Base-by-base conservation (phyloP, 2,113 vertebrate species). In the Neotoma lepida region DNA sequence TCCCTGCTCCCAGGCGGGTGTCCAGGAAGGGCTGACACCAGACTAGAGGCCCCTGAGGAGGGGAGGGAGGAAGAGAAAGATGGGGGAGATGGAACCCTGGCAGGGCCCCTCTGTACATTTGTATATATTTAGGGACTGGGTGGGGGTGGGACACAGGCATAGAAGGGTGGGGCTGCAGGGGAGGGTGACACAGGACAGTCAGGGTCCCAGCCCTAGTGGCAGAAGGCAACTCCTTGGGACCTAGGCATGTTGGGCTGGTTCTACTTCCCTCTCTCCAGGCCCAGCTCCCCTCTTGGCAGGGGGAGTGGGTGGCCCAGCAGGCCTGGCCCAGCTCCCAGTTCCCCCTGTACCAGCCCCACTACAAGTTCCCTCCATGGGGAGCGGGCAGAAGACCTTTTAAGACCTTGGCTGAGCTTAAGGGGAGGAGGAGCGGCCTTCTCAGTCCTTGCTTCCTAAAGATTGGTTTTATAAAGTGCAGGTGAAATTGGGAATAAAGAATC, bases 121-220 rank as follows among this genome's bases (percentile, higher is more conserved):
- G 97, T 97, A 97, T 96, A 97, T 97, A 97, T 86, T 96, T 95
- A 74, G 97, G 95, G 96, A 61, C 24, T 4, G 97, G 96, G 96
- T 58, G 91, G 95, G 95, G 96, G 92, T 89, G 87, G 93, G 95
- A 13, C 76, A 64, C 89, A 61, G 35, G 89, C 74, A 35, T 81
- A 97, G 94, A 90, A 92, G 73, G 89, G 93, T 93, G 85, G 97
- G 96, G 18, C 9, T 58, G 24, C 1, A 20, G 39, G 95, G 71
- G 86, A 73, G 76, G 89, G 87, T 76, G 68, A 92, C 58, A 90
- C 30, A 74, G 35, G 77, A 35, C 26, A 94, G 86, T 85, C 71
- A 74, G 80, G 61, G 71, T 66, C 89, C 74, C 12, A 93, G 71
- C 71, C 63, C 58, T 33, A 51, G 63, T 3, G 54, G 63, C 84